Conservation (phyloP, 2,797 vertebrate species). For the Huso huso region DNA sequence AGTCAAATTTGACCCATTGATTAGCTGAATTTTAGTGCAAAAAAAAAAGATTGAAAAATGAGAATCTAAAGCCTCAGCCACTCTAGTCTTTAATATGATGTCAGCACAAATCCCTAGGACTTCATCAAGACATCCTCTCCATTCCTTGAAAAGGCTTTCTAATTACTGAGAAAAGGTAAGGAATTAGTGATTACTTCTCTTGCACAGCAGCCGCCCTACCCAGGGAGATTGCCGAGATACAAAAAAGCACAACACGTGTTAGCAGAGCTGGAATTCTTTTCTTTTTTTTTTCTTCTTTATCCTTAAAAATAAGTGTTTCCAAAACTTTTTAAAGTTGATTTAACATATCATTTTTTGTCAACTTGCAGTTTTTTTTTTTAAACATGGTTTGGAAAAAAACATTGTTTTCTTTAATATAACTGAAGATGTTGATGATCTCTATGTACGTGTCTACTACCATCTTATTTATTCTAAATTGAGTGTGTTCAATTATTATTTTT, state of each 20-base stretch:
- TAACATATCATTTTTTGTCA: too few relatives aligned
- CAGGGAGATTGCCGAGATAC: conserved; percentile 38
- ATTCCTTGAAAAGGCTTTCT: conserved; percentile 42
- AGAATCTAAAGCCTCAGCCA: conserved; percentile 34
- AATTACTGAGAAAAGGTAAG: conserved; percentile 48
- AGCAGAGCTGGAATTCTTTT: conserved; percentile 29
- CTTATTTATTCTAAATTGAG: too few relatives aligned
- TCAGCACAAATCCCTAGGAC: conserved; percentile 51
- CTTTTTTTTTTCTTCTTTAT: conserved; percentile 9
- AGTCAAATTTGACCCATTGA: conserved; percentile 36
- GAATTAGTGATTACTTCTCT: conserved; percentile 45
- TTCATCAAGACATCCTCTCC: conserved; percentile 39
- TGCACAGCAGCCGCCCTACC: conserved; percentile 31
- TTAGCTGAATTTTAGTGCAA: conserved; percentile 37
- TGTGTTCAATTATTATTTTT: too few relatives aligned
- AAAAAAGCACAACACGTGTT: conserved; percentile 17
- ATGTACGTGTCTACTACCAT: too few relatives aligned
- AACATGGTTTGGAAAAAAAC: too few relatives aligned
- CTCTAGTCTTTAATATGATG: conserved; percentile 49
- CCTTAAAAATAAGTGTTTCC: too few relatives aligned
- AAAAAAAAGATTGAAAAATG: conserved; percentile 34
- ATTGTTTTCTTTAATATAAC: too few relatives aligned
- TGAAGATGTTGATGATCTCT: too few relatives aligned
- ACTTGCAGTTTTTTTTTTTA: too few relatives aligned
- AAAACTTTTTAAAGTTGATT: too few relatives aligned